Base-by-base conservation (phyloP, 2,797 vertebrate genomes). In the Pelodytes ibericus region DNA sequence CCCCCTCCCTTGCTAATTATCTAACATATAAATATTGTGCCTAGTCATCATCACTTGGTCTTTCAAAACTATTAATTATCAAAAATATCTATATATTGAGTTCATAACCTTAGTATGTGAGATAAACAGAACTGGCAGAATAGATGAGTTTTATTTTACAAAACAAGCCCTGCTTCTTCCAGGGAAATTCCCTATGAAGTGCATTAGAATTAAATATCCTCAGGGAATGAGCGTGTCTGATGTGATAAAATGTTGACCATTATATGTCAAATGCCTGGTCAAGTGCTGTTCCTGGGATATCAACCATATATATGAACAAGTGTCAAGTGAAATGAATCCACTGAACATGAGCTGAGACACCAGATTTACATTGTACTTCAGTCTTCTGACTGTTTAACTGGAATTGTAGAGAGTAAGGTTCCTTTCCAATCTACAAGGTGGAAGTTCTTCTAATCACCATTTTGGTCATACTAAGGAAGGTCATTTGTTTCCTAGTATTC, bases 261-360 rank as follows among this genome's bases (percentile, higher is more conserved):
- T 22, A 20, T 56, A 56, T 56, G 51, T 56, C 22, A 56, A 56
- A 56, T 24, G 51, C 22, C 51, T 56, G n/a, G 51, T 56, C 51
- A 56, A 56, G 22, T 2, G 51, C 51, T 22, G 22, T 5, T 56
- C n/a, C n/a, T 20, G 20, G 51, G 20, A 3, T 44, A 3, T 16
- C 13, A 44, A 44, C 41, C 41, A 44, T 16, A 44, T 44, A 44
- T 44, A 58, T 58, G 9, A 58, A 58, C 61, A 39, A n/a, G 31
- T 39, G 61, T 63, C 10, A 47, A 47, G 47, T 60, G 29, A 47
- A 47, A 47, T 60, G 20, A 71, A 59, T 71, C 26, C 56, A 60
- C 22, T 6, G 18, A n/a, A 47, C 11, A 70, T 58, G 39, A n/a
- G 53, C 57, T 70, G 57, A 56, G 25, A 22, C 22, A 71, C 36